These are phyloP conservation scores for Brenthis hecate DNA, from an alignment of 2,888 invertebrate genomes.

Conservation along the genomic window DNA sequence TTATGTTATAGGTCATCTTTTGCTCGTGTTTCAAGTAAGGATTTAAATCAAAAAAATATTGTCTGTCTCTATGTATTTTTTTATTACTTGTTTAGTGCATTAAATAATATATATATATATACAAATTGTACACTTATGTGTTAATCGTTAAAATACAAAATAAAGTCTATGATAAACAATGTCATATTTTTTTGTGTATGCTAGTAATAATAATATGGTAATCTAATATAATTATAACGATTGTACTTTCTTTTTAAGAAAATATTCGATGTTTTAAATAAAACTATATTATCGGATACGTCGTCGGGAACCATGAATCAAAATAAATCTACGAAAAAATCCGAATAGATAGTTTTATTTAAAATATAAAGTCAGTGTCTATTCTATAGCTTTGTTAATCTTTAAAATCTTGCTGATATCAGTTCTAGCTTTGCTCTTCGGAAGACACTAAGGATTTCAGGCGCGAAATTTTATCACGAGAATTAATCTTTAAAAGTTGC, in stretches of 20 bases:
- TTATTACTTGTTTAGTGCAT: too few relatives aligned
- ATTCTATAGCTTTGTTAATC: conserved; percentile 48
- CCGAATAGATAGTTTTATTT: background rate
- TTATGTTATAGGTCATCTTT: too few relatives aligned
- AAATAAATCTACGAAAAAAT: background rate
- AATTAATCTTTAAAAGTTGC: conserved; percentile 78
- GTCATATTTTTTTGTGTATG: background rate
- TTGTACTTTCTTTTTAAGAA: too few relatives aligned
- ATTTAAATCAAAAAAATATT: background rate
- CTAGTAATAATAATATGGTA: too few relatives aligned
- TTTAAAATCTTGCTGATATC: conserved; percentile 55
- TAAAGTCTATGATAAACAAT: background rate
- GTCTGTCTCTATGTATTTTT: too few relatives aligned
- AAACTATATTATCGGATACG: too few relatives aligned
- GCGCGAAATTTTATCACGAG: conserved; percentile 79
- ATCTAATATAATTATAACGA: too few relatives aligned
- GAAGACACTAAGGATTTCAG: conserved; percentile 67
- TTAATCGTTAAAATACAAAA: background rate
- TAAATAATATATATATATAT: too few relatives aligned
- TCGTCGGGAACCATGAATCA: background rate
- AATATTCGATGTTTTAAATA: too few relatives aligned
- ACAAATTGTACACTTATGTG: too few relatives aligned
- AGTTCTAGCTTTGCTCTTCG: conserved; percentile 54
- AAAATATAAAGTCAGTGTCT: background rate
- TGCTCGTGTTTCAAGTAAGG: background rate